Evolutionary conservation across 2,888 invertebrate genomes (phyloP), one percentile per base, ranked within the genome.

Genomic region (Glaucopsyche alexis): DNA sequence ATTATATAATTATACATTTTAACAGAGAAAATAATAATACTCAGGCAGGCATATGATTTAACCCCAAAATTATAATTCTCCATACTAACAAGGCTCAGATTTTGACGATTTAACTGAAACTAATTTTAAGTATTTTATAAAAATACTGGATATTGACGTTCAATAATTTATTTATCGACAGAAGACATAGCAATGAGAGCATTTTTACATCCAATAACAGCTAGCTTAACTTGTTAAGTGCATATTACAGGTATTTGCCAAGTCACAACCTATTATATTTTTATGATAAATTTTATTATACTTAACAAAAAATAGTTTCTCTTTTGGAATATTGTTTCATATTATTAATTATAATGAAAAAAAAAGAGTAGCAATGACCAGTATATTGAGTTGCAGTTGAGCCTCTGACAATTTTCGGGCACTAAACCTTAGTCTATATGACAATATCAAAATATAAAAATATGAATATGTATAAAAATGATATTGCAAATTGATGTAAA

Each of bases 381-480:
- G 2, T 29, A 60, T 13, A 29, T 29, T 11, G 29, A 38, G 29
- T 60, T 29, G 55, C 55, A 60, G 29, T 60, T 60, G 55, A 29
- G 60, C 60, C 29, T 38, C 29, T 60, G 60, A 60, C 29, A 38
- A 60, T 60, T 60, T 38, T 29, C 29, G 13, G 16, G 29, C 29
- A 13, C 29, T 38, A 29, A 60, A 60, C 29, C 14, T 11, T 19
- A 55, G 55, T 55, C 52, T 60, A 60, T 19, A 60, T 52, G 8
- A 52, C 4, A 16, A 60, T 60, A 47, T 60, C 14, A 38, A 29
- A 29, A 60, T 60, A 60, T 60, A 60, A 60, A 60, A 60, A 38
- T 60, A 60, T 60, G 60, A 60, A 60, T 60, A 60, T 55, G 19
- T 19, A 55, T 38, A 60, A 29, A 60, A 60, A 60, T 60, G 29